Conservation (phyloP, 2,888 invertebrate genomes). For the Cerastis rubricosa region DNA sequence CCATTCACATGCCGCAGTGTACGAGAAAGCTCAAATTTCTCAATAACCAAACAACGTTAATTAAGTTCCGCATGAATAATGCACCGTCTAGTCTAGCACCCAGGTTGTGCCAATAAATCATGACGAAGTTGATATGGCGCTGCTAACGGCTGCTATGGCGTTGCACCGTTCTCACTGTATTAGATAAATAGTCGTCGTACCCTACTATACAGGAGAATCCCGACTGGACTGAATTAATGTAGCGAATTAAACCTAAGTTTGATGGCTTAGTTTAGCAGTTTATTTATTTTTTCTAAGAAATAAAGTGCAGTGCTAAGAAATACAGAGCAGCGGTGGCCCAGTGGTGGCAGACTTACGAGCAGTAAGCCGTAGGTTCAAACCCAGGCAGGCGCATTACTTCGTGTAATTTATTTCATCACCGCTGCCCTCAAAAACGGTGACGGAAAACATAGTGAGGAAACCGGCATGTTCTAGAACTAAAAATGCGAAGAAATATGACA, state of each 20-base stretch:
- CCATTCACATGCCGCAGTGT: not conserved
- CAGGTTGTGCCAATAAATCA: constrained; percentile 33
- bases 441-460: no score
- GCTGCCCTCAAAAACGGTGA: no score
- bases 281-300: no score
- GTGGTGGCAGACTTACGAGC: no score
- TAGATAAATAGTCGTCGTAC: not conserved
- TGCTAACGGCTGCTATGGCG: no score
- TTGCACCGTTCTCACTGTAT: constrained; percentile 12
- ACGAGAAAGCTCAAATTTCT: not conserved
- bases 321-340: no score
- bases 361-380: no score
- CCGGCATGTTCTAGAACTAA: no score
- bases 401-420: no score
- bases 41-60: not conserved
- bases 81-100: not conserved
- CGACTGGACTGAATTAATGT: constrained; percentile 7
- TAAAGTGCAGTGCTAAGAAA: no score
- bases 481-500: no score
- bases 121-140: constrained; percentile 35
- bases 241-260: constrained; percentile 4
- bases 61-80: constrained; percentile 7
- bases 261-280: not conserved
- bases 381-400: no score
- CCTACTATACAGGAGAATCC: not conserved